Conservation (phyloP, 2,797 vertebrate genomes). For the Anisognathus igniventris region DNA sequence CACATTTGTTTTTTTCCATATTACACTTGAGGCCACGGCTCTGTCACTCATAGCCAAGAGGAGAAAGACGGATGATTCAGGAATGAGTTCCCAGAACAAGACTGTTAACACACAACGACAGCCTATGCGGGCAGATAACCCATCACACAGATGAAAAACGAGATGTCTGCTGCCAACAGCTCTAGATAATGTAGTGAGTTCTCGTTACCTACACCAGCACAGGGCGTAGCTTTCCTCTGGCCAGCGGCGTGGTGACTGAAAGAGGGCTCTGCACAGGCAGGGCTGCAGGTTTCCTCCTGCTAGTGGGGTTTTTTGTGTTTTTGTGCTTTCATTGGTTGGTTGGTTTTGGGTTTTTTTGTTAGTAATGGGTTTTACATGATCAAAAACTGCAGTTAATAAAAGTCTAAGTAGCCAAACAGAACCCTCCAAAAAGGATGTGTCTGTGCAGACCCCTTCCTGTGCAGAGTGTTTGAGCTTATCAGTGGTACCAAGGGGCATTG, state of each 20-base stretch:
- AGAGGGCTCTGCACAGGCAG: background rate
- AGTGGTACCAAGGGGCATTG: background rate
- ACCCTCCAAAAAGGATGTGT: background rate
- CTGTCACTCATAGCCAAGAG: background rate
- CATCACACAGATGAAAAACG: background rate
- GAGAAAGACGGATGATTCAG: background rate
- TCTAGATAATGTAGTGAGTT: background rate
- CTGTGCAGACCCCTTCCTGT: background rate
- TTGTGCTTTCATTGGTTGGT: background rate
- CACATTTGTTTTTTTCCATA: background rate
- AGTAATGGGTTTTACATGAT: rapidly evolving
- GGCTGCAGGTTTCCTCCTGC: background rate
- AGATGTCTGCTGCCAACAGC: background rate
- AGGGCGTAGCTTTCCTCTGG: background rate
- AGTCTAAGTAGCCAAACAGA: background rate
- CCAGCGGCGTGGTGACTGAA: rapidly evolving
- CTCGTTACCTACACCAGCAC: rapidly evolving
- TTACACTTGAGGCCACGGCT: background rate
- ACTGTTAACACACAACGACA: background rate
- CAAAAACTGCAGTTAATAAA: background rate
- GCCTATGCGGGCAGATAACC: background rate
- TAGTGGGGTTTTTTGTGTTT: background rate
- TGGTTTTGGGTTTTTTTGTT: background rate
- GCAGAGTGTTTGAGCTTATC: background rate
- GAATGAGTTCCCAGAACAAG: background rate